Conservation (phyloP, 2,797 vertebrate genomes). For the Megalops cyprinoides region DNA sequence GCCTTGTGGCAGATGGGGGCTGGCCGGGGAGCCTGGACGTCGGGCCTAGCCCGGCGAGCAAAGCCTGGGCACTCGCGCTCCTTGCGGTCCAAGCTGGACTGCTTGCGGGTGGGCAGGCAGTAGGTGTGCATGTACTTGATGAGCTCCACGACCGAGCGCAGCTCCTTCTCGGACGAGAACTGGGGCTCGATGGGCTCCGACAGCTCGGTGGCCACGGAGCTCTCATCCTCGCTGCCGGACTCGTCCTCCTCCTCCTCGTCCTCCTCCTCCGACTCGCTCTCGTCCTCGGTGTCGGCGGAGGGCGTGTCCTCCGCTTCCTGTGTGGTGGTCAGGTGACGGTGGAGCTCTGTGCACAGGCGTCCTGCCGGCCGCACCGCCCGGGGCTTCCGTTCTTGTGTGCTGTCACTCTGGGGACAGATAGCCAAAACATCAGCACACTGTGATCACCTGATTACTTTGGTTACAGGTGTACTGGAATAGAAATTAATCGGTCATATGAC, state of each 20-base stretch:
- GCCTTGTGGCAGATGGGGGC: slow-evolving; percentile 58
- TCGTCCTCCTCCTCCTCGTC: slow-evolving; percentile 62
- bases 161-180: slow-evolving; percentile 80
- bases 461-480: no score
- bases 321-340: slow-evolving; percentile 88
- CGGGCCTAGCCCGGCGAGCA: slow-evolving; percentile 48
- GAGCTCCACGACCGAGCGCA: slow-evolving; percentile 87
- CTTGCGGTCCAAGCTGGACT: slow-evolving; percentile 72
- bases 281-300: slow-evolving; percentile 59
- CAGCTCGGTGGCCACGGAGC: not conserved
- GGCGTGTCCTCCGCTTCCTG: slow-evolving; percentile 58
- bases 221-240: slow-evolving; percentile 70
- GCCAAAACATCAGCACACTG: no score
- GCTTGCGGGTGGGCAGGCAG: slow-evolving; percentile 89
- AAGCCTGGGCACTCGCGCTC: slow-evolving; percentile 64
- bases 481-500: no score
- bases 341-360: slow-evolving; percentile 89
- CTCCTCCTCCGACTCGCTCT: slow-evolving; percentile 62
- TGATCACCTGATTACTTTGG: no score
- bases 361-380: slow-evolving; percentile 71
- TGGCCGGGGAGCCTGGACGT: slow-evolving; percentile 46
- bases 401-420: slow-evolving; percentile 70
- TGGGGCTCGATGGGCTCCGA: slow-evolving; percentile 56
- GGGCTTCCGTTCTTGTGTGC: slow-evolving; percentile 75
- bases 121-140: slow-evolving; percentile 99